Percentiles rank a stretch among this genome's conserved stretches.
Evolutionary conservation across 1,140 invertebrate genomes (phyloP).

Genomic region (Pseudomyrmex sp.): DNA sequence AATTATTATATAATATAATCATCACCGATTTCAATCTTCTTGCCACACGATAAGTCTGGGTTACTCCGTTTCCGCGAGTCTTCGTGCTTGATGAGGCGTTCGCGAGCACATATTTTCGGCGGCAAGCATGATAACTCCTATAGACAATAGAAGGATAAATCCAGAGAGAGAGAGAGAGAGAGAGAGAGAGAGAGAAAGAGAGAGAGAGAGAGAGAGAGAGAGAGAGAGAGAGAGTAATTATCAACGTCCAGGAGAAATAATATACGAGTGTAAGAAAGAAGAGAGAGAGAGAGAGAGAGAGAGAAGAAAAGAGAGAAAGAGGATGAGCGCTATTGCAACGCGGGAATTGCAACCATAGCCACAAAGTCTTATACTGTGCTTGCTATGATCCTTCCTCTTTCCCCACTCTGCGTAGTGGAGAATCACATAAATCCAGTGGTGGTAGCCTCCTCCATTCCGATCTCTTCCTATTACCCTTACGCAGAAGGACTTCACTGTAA

Average conservation of each 20-base stretch:
- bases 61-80: slow-evolving; percentile 7
- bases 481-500: slow-evolving; percentile 29
- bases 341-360: slow-evolving; percentile 29
- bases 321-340: slow-evolving; percentile 15
- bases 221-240: slow-evolving; percentile 75
- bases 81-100: slow-evolving; percentile 34
- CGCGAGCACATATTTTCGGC: slow-evolving; percentile 55
- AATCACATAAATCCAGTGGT: slow-evolving; percentile 72
- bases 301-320: neutral
- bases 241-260: slow-evolving; percentile 71
- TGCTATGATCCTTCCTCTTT: slow-evolving; percentile 55
- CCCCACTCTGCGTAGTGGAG: slow-evolving; percentile 28
- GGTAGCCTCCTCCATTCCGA: slow-evolving; percentile 59
- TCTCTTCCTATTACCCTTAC: slow-evolving; percentile 55
- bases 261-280: slow-evolving; percentile 39
- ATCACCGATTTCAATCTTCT: neutral
- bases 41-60: slow-evolving; percentile 4
- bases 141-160: slow-evolving; percentile 77
- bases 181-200: slow-evolving; percentile 15
- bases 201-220: neutral
- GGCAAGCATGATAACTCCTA: slow-evolving; percentile 40
- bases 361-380: slow-evolving; percentile 43
- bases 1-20: neutral
- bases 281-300: neutral
- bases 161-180: slow-evolving; percentile 16